Evolutionary conservation across 2,113 vertebrate genomes (phyloP), one percentile per base, ranked within the genome.

Genomic region (Hemichromis elongatus): DNA sequence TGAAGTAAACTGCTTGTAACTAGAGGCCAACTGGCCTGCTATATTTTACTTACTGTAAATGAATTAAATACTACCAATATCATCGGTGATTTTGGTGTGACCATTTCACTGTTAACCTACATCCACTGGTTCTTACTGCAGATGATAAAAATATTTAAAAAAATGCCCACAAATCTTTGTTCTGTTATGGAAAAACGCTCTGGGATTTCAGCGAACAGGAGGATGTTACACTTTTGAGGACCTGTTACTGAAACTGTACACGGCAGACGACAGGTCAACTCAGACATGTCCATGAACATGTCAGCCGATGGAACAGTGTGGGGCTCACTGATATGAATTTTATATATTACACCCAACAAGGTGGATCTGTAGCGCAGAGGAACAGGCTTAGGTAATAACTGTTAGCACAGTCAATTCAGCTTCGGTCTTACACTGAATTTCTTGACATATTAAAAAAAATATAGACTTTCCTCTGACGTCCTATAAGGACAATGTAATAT

Each of bases 1-100:
- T 26, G 59, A 81, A 26, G 37, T 52, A 50, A 56, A 53, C 66
- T 56, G 13, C 16, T 2, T 11, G 9, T 40, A 54, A 12, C 79
- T 73, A 37, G 82, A 45, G 2, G 28, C 14, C 35, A 5, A 26
- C 21, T 24, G 1, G 3, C 3, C 55, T 77, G 81, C 16, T 45
- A 40, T 26, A 21, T 63, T 73, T 40, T 52, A 50, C 11, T 70
- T 37, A 14, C 45, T 52, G 2, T 26, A 3, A 54, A 28, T 2
- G 28, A 18, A 80, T 35, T 28, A 45, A 56, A 70, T 8, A 53
- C 68, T 6, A 83, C n/a, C 42, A 79, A 61, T 47, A 21, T 80
- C 10, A 13, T 54, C 13, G 0, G 3, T 57, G 18, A 21, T 12
- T 73, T 50, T 47, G 47, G 12, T 2, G 0, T 70, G 16, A 47